phyloP scores from a whole-genome alignment of 2,797 vertebrate genomes.

The Melanotaenia trifasciata region DNA sequence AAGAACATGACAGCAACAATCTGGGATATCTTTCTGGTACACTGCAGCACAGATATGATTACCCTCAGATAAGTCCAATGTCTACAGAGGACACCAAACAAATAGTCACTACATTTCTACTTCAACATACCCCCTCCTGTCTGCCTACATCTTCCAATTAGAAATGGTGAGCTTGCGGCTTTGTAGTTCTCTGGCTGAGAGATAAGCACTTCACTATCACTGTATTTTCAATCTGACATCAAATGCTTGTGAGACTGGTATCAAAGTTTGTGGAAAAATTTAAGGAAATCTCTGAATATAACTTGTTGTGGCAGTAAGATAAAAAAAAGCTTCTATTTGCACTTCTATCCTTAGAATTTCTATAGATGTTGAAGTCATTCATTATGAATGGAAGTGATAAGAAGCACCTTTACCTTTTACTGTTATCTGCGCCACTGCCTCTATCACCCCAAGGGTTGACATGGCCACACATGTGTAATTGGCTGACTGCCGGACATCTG shows the following conservation, averaged over 20 bases:
- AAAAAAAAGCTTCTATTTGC: constrained; percentile 40
- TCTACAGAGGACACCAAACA: constrained; percentile 62
- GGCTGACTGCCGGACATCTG: constrained; percentile 97
- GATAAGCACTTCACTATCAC: constrained; percentile 69
- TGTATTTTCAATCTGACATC: constrained; percentile 68
- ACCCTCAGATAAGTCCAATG: constrained; percentile 70
- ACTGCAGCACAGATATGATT: constrained; percentile 72
- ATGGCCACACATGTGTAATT: constrained; percentile 99
- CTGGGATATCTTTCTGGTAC: constrained; percentile 61
- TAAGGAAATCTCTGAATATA: constrained; percentile 60
- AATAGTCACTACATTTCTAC: constrained; percentile 46
- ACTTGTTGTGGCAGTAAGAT: constrained; percentile 48
- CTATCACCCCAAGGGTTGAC: constrained; percentile 98
- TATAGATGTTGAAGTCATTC: neutral
- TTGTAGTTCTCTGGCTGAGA: constrained; percentile 60
- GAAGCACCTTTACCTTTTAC: constrained; percentile 90
- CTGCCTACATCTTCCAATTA: constrained; percentile 38
- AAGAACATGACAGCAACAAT: constrained; percentile 53
- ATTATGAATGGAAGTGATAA: neutral
- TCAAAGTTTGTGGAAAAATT: constrained; percentile 63
- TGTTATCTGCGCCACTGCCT: constrained; percentile 98
- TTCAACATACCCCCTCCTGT: constrained; percentile 12
- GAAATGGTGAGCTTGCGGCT: constrained; percentile 58
- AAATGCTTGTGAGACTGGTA: constrained; percentile 51
- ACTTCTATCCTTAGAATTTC: neutral